Evolutionary conservation across 2,113 vertebrate species (phyloP).

Genomic region (Perca flavescens): DNA sequence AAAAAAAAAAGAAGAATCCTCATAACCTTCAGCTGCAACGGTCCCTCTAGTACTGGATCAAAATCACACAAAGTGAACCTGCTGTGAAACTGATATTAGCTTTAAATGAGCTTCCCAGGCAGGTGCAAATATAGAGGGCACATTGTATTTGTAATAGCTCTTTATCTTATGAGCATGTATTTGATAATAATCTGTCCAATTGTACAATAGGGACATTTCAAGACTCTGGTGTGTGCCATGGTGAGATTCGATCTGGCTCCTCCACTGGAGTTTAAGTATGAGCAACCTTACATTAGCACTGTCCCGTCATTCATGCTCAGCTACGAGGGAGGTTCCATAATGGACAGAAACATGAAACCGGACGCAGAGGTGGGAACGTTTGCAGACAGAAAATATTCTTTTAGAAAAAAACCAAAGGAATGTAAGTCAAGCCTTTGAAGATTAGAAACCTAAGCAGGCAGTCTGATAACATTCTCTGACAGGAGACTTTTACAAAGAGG

Average conservation of each 20-base stretch:
- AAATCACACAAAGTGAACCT: conserved; percentile 42
- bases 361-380: conserved; percentile 77
- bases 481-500: conserved; percentile 48
- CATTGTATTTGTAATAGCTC: conserved; percentile 58
- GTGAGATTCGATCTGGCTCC: conserved; percentile 68
- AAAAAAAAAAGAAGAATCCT: conserved; percentile 8
- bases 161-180: conserved; percentile 59
- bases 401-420: conserved; percentile 71
- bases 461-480: conserved; percentile 55
- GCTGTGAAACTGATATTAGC: conserved; percentile 60
- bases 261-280: conserved; percentile 33
- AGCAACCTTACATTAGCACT: conserved; percentile 54
- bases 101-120: conserved; percentile 37
- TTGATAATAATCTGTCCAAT: conserved; percentile 66
- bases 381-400: conserved; percentile 59
- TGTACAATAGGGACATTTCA: conserved; percentile 62
- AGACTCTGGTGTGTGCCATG: conserved; percentile 33
- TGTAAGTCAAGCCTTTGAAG: conserved; percentile 70
- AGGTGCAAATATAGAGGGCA: conserved; percentile 38
- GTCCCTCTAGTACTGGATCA: conserved; percentile 32
- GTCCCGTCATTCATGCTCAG: conserved; percentile 66
- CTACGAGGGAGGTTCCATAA: conserved; percentile 67
- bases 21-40: conserved; percentile 33
- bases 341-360: conserved; percentile 75
- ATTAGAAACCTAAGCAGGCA: conserved; percentile 65